Base-by-base conservation (phyloP, 1,140 invertebrate genomes). In the Hyles vespertilio region DNA sequence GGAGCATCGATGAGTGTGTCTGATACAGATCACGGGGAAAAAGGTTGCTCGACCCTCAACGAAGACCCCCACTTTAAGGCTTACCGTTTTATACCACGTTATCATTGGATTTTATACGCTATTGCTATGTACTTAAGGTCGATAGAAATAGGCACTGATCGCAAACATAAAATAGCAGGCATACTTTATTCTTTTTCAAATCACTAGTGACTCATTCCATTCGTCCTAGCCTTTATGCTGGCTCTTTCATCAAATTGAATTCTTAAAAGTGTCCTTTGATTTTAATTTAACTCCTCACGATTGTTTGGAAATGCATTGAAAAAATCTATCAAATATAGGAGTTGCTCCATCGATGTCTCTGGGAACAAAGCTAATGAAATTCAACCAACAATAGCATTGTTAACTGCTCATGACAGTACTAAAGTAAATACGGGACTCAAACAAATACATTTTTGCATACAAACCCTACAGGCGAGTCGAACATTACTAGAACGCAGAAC, bases 1-100 rank as follows among this genome's bases (percentile, higher is more conserved):
- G 69, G 70, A 63, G 63, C 79, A 83, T 82, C 80, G 81, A 83
- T 77, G 73, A 79, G 66, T 76, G 63, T 57, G 63, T 71, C 71
- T 61, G 82, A 85, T 87, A 84, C 65, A 36, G 74, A 85, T 85
- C 79, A 67, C 73, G 69, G 67, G 76, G 63, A 75, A 81, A 79
- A 79, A 81, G 75, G 73, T 76, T 68, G 59, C 61, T 61, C 72
- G 67, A 74, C 75, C 76, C 69, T 73, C 77, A 63, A 49, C 51
- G 56, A 61, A 63, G 59, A 67, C 61, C 63, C 74, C 51, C n/a
- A 63, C 56, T 44, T 67, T 60, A 57, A 7, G 36, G 51, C 58
- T 7, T 36, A 22, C 47, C 40, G 51, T 6, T 54, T 52, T 53
- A 6, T 12, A 52, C 49, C 12, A 40, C 6, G 46, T 50, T 8